phyloP scores from a whole-genome alignment of 1,140 invertebrate species.

The Ostrea denselamellosa region DNA sequence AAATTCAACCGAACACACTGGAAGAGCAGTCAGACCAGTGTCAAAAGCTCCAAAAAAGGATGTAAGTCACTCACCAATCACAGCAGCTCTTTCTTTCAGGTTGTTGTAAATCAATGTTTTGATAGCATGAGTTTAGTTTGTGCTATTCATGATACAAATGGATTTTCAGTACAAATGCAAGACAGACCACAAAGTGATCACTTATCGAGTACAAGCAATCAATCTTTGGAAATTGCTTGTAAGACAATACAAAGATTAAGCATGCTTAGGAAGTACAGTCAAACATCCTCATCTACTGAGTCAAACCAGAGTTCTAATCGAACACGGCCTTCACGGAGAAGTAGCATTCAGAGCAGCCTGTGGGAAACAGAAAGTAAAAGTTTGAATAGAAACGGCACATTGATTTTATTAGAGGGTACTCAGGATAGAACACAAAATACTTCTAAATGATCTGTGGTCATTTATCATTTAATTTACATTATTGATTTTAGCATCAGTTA shows the following conservation, averaged over 20 bases:
- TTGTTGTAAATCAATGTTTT: background rate
- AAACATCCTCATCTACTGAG: background rate
- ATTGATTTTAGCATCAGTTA: background rate
- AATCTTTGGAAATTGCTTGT: slow-evolving; percentile 20
- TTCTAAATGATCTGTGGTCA: background rate
- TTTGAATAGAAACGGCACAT: background rate
- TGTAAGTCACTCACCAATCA: slow-evolving; percentile 31
- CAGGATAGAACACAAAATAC: background rate
- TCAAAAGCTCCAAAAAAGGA: slow-evolving; percentile 64
- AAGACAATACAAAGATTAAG: slow-evolving; percentile 27
- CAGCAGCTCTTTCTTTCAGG: background rate
- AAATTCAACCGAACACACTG: slow-evolving; percentile 56
- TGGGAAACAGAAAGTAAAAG: slow-evolving; percentile 32
- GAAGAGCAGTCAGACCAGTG: slow-evolving; percentile 66
- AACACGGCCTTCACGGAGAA: background rate
- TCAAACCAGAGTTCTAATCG: background rate
- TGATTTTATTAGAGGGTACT: background rate
- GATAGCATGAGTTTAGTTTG: background rate
- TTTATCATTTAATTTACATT: background rate
- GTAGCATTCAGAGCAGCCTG: background rate
- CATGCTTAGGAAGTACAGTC: background rate
- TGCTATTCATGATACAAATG: background rate
- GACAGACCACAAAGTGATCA: background rate
- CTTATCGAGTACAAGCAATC: background rate
- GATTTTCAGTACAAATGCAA: background rate